These are phyloP conservation scores for Emmelina monodactyla DNA, from an alignment of 2,888 invertebrate species.

Conservation along the genomic window DNA sequence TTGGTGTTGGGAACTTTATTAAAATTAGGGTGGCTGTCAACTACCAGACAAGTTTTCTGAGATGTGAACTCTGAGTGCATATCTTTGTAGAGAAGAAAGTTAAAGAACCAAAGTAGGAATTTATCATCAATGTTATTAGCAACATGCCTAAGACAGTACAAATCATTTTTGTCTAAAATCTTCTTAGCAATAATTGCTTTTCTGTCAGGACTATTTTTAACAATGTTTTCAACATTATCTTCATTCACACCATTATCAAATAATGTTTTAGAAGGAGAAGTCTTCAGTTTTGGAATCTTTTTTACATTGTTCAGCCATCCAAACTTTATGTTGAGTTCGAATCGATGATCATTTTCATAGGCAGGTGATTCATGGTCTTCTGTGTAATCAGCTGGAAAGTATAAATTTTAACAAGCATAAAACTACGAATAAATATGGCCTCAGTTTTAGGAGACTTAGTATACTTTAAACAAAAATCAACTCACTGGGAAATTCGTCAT, in stretches of 20 bases:
- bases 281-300: slow-evolving; percentile 11
- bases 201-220: slow-evolving; percentile 4
- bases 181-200: slow-evolving; percentile 14
- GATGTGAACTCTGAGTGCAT: slow-evolving; percentile 22
- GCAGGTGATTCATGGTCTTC: slow-evolving; percentile 26
- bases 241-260: slow-evolving; percentile 8
- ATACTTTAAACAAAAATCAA: slow-evolving; percentile 5
- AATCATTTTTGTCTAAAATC: slow-evolving; percentile 23
- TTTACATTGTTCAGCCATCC: background rate
- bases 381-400: slow-evolving; percentile 23
- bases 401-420: slow-evolving; percentile 1
- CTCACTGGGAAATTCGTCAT: slow-evolving; percentile 37
- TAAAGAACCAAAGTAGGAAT: slow-evolving; percentile 29
- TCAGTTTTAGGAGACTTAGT: background rate
- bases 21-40: slow-evolving; percentile 3
- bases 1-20: too few relatives aligned
- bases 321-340: slow-evolving; percentile 10
- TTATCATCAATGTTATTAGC: slow-evolving; percentile 19
- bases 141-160: slow-evolving; percentile 26
- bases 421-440: background rate
- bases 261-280: slow-evolving; percentile 15
- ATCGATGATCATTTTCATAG: slow-evolving; percentile 28
- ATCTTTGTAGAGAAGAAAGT: slow-evolving; percentile 27
- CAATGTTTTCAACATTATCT: slow-evolving; percentile 7
- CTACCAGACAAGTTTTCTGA: slow-evolving; percentile 25